Base-by-base conservation (phyloP, 2,888 invertebrate genomes). In the Stenurella melanura region DNA sequence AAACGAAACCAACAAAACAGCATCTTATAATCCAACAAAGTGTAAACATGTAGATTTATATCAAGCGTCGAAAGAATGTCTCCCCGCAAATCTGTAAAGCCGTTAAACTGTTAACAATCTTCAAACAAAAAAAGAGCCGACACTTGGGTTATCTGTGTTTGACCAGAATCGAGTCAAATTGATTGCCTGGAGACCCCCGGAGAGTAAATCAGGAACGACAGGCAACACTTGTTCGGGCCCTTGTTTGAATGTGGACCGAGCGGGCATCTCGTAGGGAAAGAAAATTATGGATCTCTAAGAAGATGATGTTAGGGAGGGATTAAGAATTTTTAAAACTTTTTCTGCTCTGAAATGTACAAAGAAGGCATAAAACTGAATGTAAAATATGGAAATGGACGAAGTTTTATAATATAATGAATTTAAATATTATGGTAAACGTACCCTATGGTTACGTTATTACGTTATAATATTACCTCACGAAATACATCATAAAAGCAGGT, bases 131-230 rank as follows among this genome's bases (percentile, higher is more conserved):
- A 81, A 80, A 76, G 69, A 50, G 56, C 38, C 73, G 70, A 63
- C 76, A 54, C 38, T 71, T 54, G 79, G 78, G 78, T 82, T 85
- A 85, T 85, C 85, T 83, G 78, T 83, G 83, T 85, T 85, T 85
- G 83, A 82, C 83, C 84, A 85, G 84, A 81, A 84, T 79, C 81
- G 77, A 75, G 80, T 80, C 78, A 82, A 85, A 84, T 83, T 83
- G 84, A 84, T 85, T 82, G 81, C 81, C 73, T 73, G 68, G 67
- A 77, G 80, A 78, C 79, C 83, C 84, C 83, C 80, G 78, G 76
- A 66, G 84, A 82, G 84, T 84, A 84, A 84, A 84, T 84, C 84
- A 83, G 83, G 73, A 75, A 79, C 81, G 83, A 82, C 83, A 80
- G 77, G 76, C 77, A 78, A 83, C 83, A 84, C 83, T 84, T 83